phyloP scores from a whole-genome alignment of 2,888 invertebrate species.

The Drosophila prostipennis region DNA sequence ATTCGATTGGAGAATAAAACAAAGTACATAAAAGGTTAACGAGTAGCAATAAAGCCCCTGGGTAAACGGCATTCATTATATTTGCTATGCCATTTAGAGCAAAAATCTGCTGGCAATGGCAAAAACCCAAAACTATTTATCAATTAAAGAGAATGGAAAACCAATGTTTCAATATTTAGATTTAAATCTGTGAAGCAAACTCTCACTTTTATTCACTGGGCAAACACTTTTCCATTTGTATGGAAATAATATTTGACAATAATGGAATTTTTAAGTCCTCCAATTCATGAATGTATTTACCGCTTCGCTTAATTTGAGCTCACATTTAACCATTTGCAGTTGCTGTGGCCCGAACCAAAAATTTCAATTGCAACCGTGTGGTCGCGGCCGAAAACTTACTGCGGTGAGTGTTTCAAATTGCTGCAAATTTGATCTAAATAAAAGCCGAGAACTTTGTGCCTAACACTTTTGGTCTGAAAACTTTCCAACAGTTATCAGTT shows the following conservation, averaged over 20 bases:
- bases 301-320: background rate
- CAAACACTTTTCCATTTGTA: background rate
- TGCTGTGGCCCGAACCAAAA: background rate
- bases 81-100: background rate
- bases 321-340: background rate
- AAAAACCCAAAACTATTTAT: background rate
- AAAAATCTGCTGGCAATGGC: background rate
- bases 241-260: background rate
- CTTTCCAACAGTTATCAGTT: slow-evolving; percentile 48
- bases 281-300: background rate
- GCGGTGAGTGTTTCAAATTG: slow-evolving; percentile 46
- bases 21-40: slow-evolving; percentile 19
- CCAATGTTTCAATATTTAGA: background rate
- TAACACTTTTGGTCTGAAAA: slow-evolving; percentile 37
- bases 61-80: background rate
- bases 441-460: slow-evolving; percentile 52
- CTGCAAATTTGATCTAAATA: slow-evolving; percentile 48
- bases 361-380: slow-evolving; percentile 11
- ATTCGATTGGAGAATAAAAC: slow-evolving; percentile 29
- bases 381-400: slow-evolving; percentile 24
- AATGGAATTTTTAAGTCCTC: background rate
- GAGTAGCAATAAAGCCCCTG: slow-evolving; percentile 4
- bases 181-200: background rate
- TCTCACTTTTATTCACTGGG: background rate
- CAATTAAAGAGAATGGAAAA: background rate